Base-by-base conservation (phyloP, 2,888 invertebrate genomes). In the Adelognathus sp. region DNA sequence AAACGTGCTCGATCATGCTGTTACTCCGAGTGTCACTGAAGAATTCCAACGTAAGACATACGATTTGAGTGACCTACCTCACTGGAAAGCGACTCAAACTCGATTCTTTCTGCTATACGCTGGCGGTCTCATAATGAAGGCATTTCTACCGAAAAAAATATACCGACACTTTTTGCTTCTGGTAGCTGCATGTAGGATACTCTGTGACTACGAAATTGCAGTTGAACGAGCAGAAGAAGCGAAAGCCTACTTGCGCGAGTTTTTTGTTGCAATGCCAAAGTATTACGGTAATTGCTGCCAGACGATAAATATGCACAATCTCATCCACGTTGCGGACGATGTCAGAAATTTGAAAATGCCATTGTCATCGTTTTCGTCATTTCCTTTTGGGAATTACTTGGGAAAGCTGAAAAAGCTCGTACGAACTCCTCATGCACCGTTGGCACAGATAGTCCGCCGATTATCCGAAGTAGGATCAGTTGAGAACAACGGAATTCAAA, bases 321-420 rank as follows among this genome's bases (percentile, higher is more conserved):
- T 64, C 14, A 64, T 54, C 14, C 73, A 73, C 41, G 11, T 64
- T 4, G n/a, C 73, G n/a, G 56, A 73, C 46, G 73, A 74, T 58
- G 58, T 74, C 2, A 29, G 1, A 5, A 29, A 66, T 24, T 64
- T 74, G 31, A 52, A 66, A 16, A 31, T 46, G 11, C 33, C 58
- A 6, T 46, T 74, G 21, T 41, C 41, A 56, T 36, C 24, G 18
- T 67, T 66, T 33, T 67, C 64, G 31, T 54, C 67, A 11, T 66
- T 66, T 44, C 58, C 74, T 18, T 74, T 67, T 27, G 74, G 67
- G 9, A 66, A 56, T 41, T 21, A 63, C 9, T 27, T 72, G 2
- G 72, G 54, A 21, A 72, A 63, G 52, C 52, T 72, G 29, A 61
- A 63, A 60, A 61, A 63, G 27, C 11, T 46, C 6, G 16, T 58